phyloP scores from a whole-genome alignment of 2,113 vertebrate genomes.

The Carassius gibelio region DNA sequence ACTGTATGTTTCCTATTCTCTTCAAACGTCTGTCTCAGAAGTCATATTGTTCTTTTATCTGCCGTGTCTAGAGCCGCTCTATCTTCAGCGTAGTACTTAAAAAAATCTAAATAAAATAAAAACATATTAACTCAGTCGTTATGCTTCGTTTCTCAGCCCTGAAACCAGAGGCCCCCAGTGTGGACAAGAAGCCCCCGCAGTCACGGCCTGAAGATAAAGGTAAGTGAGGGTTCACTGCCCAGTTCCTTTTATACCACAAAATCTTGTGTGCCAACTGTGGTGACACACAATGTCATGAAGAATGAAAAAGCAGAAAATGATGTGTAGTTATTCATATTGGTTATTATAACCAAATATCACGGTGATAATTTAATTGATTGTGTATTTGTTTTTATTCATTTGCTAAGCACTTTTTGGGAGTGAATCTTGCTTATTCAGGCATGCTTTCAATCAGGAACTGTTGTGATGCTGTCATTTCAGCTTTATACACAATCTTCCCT shows the following conservation, averaged over 20 bases:
- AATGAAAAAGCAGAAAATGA: not conserved
- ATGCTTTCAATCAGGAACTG: not conserved
- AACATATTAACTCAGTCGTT: slow-evolving; percentile 40
- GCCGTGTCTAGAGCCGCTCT: not conserved
- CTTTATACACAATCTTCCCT: not conserved
- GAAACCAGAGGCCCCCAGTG: slow-evolving; percentile 81
- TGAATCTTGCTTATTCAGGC: not conserved
- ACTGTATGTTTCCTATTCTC: slow-evolving; percentile 46
- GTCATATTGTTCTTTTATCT: slow-evolving; percentile 40
- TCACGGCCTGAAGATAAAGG: slow-evolving; percentile 85
- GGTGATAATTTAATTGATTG: not conserved
- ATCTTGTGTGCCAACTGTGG: not conserved
- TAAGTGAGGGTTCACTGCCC: slow-evolving; percentile 54
- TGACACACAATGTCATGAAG: not conserved
- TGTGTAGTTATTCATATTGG: not conserved
- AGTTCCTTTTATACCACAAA: not conserved
- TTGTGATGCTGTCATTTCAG: not conserved
- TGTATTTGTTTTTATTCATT: not conserved
- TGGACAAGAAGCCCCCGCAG: slow-evolving; percentile 81
- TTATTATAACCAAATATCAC: not conserved
- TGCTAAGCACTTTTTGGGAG: not conserved
- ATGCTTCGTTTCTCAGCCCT: slow-evolving; percentile 77
- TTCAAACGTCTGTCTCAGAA: slow-evolving; percentile 16
- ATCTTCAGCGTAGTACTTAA: not conserved
- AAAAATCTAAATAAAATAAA: not conserved